Base-by-base conservation (phyloP, 2,797 vertebrate species). In the Acanthiza pusilla region DNA sequence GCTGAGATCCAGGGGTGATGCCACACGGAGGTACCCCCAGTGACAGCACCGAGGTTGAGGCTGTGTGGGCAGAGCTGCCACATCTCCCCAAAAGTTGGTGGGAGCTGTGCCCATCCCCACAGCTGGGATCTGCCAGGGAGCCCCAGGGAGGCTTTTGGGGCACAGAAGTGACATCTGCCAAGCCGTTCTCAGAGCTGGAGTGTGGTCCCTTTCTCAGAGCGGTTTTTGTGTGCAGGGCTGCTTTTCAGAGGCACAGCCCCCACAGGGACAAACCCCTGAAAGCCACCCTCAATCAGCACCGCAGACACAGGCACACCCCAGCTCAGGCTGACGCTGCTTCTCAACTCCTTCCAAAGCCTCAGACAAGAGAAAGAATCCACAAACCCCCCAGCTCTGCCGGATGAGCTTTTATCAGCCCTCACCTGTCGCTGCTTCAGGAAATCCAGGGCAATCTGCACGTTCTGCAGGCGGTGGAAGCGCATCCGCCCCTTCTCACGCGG, bases 401-500 rank as follows among this genome's bases (percentile, higher is more conserved):
- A 5, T 18, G 82, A 85, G 60, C 55, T 29, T 16, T 45, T 26
- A 47, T 30, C 61, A 34, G 22, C 43, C 66, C 96, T 97, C 91
- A 99, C 99, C 99, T 99, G 99, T 96, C 99, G 98, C 97, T 99
- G 99, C 96, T 99, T 99, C 74, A 99, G 98, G 98, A 99, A 99
- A 97, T 99, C 99, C 97, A 99, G 97, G 9, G 99, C 99, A n/a
- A 99, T 99, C 97, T 99, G 99, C 92, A 99, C 99, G 71, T 99
- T 99, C 97, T 99, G 99, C 72, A 99, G 98, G 79, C 99, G 98
- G 96, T 99, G 99, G 96, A 99, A 99, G 75, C 99, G 98, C 99
- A 99, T 99, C 61, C 99, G 98, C 29, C 99, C 99, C 94, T 99
- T 99, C 97, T 99, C 99, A 90, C 99, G 98, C 5, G 99, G 99